Percentiles rank a stretch among this genome's conserved stretches.
Conservation (phyloP, 1,140 invertebrate genomes). For the Aphelinus certus region DNA sequence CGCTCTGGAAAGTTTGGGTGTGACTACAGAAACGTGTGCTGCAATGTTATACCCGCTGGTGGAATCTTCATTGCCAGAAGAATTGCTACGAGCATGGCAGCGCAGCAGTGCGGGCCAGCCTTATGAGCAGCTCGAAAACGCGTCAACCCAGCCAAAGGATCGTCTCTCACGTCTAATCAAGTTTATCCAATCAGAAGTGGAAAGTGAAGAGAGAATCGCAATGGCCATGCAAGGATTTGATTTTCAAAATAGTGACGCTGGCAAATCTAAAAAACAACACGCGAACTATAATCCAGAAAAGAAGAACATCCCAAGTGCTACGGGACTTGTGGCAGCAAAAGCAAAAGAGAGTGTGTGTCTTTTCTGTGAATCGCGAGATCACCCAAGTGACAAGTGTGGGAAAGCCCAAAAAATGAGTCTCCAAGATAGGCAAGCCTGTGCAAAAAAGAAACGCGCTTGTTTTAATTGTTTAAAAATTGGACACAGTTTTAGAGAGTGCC, state of each 20-base stretch:
- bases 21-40: no score
- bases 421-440: no score
- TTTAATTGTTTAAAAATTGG: neutral
- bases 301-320: neutral
- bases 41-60: no score
- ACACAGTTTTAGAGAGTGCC: neutral
- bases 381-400: neutral
- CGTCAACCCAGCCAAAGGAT: neutral
- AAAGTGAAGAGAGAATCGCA: no score
- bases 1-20: no score
- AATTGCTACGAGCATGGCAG: neutral
- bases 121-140: neutral
- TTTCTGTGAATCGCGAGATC: neutral
- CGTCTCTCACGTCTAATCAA: no score
- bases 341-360: neutral
- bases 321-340: neutral
- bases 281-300: neutral
- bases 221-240: no score
- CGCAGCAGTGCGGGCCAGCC: neutral
- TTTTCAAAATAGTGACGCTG: neutral
- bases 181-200: no score
- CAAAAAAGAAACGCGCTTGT: no score
- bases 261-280: neutral
- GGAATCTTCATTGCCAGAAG: slow-evolving; percentile 3
- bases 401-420: neutral